phyloP scores from a whole-genome alignment of 2,888 invertebrate genomes.

The Endotricha flammealis region DNA sequence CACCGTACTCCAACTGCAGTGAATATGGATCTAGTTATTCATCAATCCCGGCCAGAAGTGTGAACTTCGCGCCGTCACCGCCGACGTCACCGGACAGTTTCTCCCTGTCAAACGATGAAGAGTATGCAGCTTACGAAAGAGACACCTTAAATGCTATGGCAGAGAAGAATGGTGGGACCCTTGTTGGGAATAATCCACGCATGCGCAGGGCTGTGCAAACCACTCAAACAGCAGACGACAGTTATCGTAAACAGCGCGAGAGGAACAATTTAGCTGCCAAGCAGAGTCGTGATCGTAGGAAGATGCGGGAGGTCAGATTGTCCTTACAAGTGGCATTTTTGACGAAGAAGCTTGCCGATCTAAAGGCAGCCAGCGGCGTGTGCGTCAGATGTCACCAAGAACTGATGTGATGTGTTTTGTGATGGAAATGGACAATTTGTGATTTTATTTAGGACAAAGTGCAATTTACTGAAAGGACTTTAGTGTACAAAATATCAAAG shows the following conservation, averaged over 20 bases:
- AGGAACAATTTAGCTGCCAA: conserved; percentile 98
- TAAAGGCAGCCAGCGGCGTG: conserved; percentile 34
- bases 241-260: conserved; percentile 91
- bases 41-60: too few relatives aligned
- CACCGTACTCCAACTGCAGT: too few relatives aligned
- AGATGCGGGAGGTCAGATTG: conserved; percentile 94
- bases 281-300: conserved; percentile 91
- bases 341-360: conserved; percentile 38
- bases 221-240: conserved; percentile 78
- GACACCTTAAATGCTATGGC: conserved; percentile 82
- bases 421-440: too few relatives aligned
- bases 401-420: too few relatives aligned
- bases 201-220: conserved; percentile 78
- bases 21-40: too few relatives aligned
- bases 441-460: too few relatives aligned
- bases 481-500: too few relatives aligned
- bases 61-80: background rate
- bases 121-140: conserved; percentile 83
- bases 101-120: conserved; percentile 58
- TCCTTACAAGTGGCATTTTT: conserved; percentile 92
- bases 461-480: too few relatives aligned
- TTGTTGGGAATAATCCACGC: conserved; percentile 79
- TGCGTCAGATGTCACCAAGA: conserved; percentile 35
- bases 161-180: conserved; percentile 74
- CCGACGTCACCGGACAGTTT: background rate